phyloP scores from a whole-genome alignment of 2,888 invertebrate genomes.

The Brenthis ino region DNA sequence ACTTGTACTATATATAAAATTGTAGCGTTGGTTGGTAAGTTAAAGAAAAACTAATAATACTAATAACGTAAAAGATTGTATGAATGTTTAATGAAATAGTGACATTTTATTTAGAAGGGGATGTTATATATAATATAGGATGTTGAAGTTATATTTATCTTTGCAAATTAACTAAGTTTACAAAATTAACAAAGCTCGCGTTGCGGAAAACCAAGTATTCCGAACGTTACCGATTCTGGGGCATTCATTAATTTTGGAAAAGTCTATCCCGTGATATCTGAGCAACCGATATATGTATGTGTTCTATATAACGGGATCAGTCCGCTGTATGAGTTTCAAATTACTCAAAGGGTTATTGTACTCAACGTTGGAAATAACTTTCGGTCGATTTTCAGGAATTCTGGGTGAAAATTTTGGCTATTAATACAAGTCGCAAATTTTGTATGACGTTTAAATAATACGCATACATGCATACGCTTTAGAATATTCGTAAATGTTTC shows the following conservation, averaged over 20 bases:
- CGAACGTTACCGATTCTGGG: conserved; percentile 23
- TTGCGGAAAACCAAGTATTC: conserved; percentile 3
- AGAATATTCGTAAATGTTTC: background rate
- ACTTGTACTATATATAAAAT: too few species aligned
- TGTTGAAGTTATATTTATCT: too few species aligned
- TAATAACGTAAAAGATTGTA: too few species aligned
- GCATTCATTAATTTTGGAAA: conserved; percentile 29
- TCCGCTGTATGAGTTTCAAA: conserved; percentile 20
- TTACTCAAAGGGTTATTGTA: conserved; percentile 38
- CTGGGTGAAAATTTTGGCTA: conserved; percentile 32
- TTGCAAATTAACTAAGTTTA: too few species aligned
- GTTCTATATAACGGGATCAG: conserved; percentile 9
- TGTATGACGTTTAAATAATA: conserved; percentile 13
- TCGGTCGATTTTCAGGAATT: conserved; percentile 38
- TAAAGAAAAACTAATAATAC: too few species aligned
- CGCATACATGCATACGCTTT: background rate
- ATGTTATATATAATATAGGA: too few species aligned
- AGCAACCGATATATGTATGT: background rate
- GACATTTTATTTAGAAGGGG: too few species aligned
- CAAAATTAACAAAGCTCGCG: background rate
- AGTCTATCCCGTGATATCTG: conserved; percentile 12
- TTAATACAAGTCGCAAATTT: conserved; percentile 25
- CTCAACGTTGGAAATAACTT: conserved; percentile 39
- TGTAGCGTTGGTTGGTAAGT: too few species aligned
- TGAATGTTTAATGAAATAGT: too few species aligned